These are phyloP conservation scores for Mystacides longicornis DNA, from an alignment of 2,888 invertebrate species.

Conservation along the genomic window DNA sequence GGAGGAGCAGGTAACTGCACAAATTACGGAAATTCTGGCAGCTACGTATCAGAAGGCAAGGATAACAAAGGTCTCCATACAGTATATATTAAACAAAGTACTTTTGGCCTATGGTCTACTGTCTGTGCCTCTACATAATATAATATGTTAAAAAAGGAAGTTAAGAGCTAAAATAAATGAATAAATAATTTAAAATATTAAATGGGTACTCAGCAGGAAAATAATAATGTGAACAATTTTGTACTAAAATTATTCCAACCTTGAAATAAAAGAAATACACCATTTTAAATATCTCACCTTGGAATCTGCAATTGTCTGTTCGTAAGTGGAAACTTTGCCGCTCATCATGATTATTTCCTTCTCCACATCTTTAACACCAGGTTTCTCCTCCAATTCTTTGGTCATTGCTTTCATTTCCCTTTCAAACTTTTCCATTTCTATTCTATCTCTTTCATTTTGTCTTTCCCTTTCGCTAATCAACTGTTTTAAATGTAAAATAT, in stretches of 20 bases:
- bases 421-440: conserved; percentile 28
- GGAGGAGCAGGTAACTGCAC: no score
- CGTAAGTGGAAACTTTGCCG: conserved; percentile 39
- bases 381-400: conserved; percentile 31
- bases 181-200: no score
- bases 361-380: conserved; percentile 37
- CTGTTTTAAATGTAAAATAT: conserved; percentile 38
- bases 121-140: neutral
- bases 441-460: conserved; percentile 38
- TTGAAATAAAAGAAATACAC: neutral
- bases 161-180: neutral
- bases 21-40: no score
- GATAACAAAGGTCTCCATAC: no score
- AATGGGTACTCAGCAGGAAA: no score
- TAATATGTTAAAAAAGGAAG: neutral
- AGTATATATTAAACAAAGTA: no score
- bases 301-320: conserved; percentile 38
- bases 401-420: conserved; percentile 36
- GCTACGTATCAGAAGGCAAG: no score
- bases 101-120: no score
- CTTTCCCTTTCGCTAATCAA: conserved; percentile 36
- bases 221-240: no score
- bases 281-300: conserved; percentile 32
- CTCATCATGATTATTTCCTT: conserved; percentile 39
- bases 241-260: no score